Percentiles rank a stretch among this genome's conserved stretches.
Conservation (phyloP, 2,888 invertebrate species). For the Phaonia tiefii region DNA sequence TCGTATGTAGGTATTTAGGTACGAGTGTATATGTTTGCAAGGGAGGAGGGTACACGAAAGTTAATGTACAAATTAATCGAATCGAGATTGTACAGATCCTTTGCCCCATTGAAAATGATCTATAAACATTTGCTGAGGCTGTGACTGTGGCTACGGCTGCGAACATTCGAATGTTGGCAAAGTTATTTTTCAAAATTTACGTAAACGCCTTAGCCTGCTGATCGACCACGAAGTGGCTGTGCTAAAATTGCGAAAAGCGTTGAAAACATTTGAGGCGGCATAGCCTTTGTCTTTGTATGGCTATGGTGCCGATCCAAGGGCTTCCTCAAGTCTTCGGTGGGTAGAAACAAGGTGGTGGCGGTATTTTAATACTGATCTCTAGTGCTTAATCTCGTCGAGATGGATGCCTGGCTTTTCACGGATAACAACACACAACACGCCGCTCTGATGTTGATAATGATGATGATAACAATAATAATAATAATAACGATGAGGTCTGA, state of each 20-base stretch:
- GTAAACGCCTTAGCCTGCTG: slow-evolving; percentile 73
- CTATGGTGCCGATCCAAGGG: slow-evolving; percentile 34
- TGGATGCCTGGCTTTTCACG: slow-evolving; percentile 22
- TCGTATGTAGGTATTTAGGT: too few relatives aligned
- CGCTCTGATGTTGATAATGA: slow-evolving; percentile 53
- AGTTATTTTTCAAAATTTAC: slow-evolving; percentile 64
- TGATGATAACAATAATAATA: slow-evolving; percentile 50
- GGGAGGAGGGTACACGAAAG: slow-evolving; percentile 14
- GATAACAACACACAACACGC: slow-evolving; percentile 55
- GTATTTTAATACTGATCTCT: slow-evolving; percentile 60
- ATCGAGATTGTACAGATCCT: slow-evolving; percentile 73
- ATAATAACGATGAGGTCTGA: slow-evolving; percentile 67
- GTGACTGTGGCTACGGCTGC: background rate
- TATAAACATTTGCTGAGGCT: slow-evolving; percentile 42
- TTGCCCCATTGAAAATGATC: slow-evolving; percentile 41
- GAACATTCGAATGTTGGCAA: slow-evolving; percentile 37
- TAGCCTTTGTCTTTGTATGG: slow-evolving; percentile 27
- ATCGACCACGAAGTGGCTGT: slow-evolving; percentile 41
- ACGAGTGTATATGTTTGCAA: slow-evolving; percentile 9
- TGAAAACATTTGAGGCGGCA: slow-evolving; percentile 79
- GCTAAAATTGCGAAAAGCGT: slow-evolving; percentile 72
- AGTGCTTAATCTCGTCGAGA: slow-evolving; percentile 66
- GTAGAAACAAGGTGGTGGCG: slow-evolving; percentile 58
- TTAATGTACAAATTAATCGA: slow-evolving; percentile 80
- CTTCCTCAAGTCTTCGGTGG: slow-evolving; percentile 49